Base-by-base conservation (phyloP, 1,140 invertebrate genomes). In the Cydia strobilella region DNA sequence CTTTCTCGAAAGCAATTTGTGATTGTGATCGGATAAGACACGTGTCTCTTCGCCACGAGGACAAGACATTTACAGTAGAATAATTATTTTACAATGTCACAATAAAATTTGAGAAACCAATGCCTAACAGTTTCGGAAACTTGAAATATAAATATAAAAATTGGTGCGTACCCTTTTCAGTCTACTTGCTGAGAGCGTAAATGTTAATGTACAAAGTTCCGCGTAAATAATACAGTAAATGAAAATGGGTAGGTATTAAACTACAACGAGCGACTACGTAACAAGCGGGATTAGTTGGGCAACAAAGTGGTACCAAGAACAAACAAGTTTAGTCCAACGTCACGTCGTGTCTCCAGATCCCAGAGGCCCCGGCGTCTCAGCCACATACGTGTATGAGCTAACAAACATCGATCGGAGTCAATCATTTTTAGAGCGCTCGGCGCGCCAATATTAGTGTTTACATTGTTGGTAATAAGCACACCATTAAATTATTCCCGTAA, bases 251-350 rank as follows among this genome's bases (percentile, higher is more conserved):
- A 54, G 18, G 18, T 59, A 59, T 59, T 9, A n/a, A 59, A 18
- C 15, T 18, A 59, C 54, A 4, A 27, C 62, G 39, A 4, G 15
- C 73, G 63, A 18, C 54, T 69, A 73, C 66, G 54, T 69, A 69
- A 69, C 65, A 69, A 69, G 65, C 65, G 65, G 31, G 27, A 69
- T 69, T 69, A 42, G 31, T 72, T 75, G 65, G 65, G 45, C 75
- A 76, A 79, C 76, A 79, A 79, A 79, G 78, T 76, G 65, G 59
- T 72, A 73, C 39, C 71, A 74, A 73, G 74, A 42, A 69, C 65
- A 42, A 39, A 69, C 69, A 45, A 74, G 74, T 75, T 74, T 20
- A 75, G 75, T 51, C 45, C 69, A 31, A 63, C 74, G 73, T 78
- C 79, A 74, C 76, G 73, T 54, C 76, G 65, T 59, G 75, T 76